These are phyloP conservation scores for Torymus aiolomorphi DNA, from an alignment of 2,888 invertebrate genomes.

Conservation along the genomic window DNA sequence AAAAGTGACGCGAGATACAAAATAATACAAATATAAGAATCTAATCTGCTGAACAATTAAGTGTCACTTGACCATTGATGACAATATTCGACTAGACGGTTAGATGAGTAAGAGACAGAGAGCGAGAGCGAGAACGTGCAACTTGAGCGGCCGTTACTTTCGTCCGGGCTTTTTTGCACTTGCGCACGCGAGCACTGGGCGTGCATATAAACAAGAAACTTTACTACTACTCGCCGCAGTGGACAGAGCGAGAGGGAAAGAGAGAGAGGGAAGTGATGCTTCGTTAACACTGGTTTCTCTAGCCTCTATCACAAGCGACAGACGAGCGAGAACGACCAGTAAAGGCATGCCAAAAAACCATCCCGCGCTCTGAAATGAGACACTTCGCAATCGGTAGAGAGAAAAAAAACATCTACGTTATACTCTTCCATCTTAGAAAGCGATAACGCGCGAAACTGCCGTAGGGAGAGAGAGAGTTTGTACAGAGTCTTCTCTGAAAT, in stretches of 20 bases:
- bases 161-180: slow-evolving; percentile 18
- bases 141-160: slow-evolving; percentile 46
- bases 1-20: too few relatives aligned
- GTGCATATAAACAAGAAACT: slow-evolving; percentile 50
- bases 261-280: slow-evolving; percentile 8
- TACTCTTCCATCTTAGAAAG: too few relatives aligned
- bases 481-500: slow-evolving; percentile 22
- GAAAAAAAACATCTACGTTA: background rate
- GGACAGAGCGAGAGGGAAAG: too few relatives aligned
- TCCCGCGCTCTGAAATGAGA: slow-evolving; percentile 7
- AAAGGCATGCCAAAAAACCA: background rate
- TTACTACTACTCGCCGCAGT: slow-evolving; percentile 37
- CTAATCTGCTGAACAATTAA: background rate
- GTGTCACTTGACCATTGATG: slow-evolving; percentile 2
- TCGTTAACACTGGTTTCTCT: slow-evolving; percentile 44
- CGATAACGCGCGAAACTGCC: too few relatives aligned
- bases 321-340: background rate
- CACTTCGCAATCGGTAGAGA: slow-evolving; percentile 7
- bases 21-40: background rate
- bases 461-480: too few relatives aligned
- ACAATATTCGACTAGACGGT: slow-evolving; percentile 11
- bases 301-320: background rate
- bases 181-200: background rate
- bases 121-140: background rate
- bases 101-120: slow-evolving; percentile 12